phyloP scores from a whole-genome alignment of 2,888 invertebrate species.

The Aromia moschata region DNA sequence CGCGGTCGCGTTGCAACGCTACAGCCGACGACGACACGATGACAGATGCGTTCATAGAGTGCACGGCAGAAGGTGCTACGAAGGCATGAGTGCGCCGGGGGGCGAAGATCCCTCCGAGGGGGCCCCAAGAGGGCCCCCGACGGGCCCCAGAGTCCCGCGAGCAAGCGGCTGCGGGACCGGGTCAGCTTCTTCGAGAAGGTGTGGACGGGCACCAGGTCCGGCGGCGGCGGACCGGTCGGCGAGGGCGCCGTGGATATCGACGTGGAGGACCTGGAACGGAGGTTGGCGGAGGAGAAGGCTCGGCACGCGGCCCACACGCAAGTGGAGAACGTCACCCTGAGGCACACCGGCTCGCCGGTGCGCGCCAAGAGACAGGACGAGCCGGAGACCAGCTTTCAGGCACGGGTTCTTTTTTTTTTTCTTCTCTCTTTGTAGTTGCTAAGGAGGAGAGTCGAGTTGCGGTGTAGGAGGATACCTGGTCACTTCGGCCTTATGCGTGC shows the following conservation, averaged over 20 bases:
- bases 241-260: constrained; percentile 32
- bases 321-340: constrained; percentile 70
- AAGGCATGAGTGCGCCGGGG: constrained; percentile 50
- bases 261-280: constrained; percentile 49
- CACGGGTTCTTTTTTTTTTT: constrained; percentile 49
- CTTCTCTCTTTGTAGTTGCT: constrained; percentile 63
- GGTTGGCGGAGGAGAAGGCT: constrained; percentile 49
- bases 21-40: constrained; percentile 33
- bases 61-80: constrained; percentile 37
- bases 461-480: constrained; percentile 9
- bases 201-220: constrained; percentile 68
- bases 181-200: constrained; percentile 84
- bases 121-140: constrained; percentile 52
- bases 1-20: constrained; percentile 49
- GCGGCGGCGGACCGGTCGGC: constrained; percentile 49
- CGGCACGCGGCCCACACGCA: constrained; percentile 57
- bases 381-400: constrained; percentile 61
- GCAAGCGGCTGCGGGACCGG: constrained; percentile 72
- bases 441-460: background rate
- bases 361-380: constrained; percentile 19
- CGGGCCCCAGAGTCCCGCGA: constrained; percentile 58
- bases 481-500: background rate
- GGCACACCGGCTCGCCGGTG: constrained; percentile 65
- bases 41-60: constrained; percentile 39
- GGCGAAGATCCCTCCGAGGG: constrained; percentile 45